Percentiles rank a stretch among this genome's conserved stretches.
These are phyloP conservation scores for Melanotaenia duboulayi DNA, from an alignment of 2,113 vertebrate species.

Conservation along the genomic window DNA sequence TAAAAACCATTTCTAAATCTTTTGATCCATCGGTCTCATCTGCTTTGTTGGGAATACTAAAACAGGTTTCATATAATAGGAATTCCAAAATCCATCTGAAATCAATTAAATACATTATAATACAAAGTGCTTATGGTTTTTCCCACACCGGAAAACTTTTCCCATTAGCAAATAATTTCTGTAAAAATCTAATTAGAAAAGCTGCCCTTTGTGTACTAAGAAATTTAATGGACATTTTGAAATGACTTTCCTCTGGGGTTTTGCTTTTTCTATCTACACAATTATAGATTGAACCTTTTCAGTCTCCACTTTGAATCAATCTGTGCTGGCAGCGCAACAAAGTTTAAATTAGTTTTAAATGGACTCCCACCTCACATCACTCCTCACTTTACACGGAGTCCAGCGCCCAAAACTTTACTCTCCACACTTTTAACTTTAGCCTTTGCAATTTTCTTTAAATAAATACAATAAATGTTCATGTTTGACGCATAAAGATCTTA, in stretches of 20 bases:
- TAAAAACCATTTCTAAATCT: constrained; percentile 25
- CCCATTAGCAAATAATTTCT: constrained; percentile 59
- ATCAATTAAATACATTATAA: constrained; percentile 68
- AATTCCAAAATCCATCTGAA: constrained; percentile 25
- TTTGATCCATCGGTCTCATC: not conserved
- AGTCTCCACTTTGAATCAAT: constrained; percentile 60
- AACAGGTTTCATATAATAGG: constrained; percentile 47
- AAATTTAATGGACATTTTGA: constrained; percentile 49
- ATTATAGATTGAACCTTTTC: constrained; percentile 60
- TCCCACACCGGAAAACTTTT: constrained; percentile 46
- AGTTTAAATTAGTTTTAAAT: constrained; percentile 65
- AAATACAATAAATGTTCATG: not conserved
- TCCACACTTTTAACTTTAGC: not conserved
- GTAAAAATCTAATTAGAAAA: constrained; percentile 68
- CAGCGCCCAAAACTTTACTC: constrained; percentile 6
- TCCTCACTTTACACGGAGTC: not conserved
- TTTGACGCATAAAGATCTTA: not conserved
- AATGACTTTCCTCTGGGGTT: constrained; percentile 49
- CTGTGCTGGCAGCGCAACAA: constrained; percentile 47
- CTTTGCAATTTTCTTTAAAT: not conserved
- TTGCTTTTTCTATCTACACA: constrained; percentile 45
- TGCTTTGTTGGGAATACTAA: constrained; percentile 37
- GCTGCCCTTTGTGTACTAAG: constrained; percentile 59
- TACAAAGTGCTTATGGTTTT: constrained; percentile 40
- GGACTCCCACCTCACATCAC: constrained; percentile 21